Evolutionary conservation across 2,888 invertebrate genomes (phyloP).

Genomic region (Aricia artaxerxes): DNA sequence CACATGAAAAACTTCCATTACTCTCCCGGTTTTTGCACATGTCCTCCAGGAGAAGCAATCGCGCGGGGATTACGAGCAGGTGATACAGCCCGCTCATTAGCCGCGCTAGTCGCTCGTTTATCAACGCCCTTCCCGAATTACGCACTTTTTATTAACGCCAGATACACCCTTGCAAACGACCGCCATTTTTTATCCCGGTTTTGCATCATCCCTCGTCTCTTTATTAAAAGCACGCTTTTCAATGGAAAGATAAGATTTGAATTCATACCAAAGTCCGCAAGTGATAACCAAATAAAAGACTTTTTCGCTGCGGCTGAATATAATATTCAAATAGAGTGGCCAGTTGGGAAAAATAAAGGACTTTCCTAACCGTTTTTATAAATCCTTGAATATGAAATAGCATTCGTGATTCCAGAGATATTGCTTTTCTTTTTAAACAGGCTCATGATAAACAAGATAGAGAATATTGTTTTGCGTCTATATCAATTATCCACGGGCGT

Average conservation of each 20-base stretch:
- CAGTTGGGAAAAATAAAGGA: background rate
- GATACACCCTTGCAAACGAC: constrained; percentile 68
- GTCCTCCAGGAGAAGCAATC: constrained; percentile 41
- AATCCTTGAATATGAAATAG: constrained; percentile 11
- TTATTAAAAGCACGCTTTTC: constrained; percentile 16
- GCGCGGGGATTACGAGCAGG: constrained; percentile 8
- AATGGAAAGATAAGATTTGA: constrained; percentile 18
- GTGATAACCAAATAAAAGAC: constrained; percentile 9
- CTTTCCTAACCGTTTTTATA: background rate
- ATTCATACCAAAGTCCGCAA: constrained; percentile 4
- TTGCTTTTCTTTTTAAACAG: constrained; percentile 2
- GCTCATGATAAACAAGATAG: background rate
- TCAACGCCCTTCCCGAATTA: constrained; percentile 67
- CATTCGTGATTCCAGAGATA: background rate
- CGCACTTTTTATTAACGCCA: constrained; percentile 72
- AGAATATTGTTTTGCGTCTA: background rate
- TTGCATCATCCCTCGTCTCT: constrained; percentile 35
- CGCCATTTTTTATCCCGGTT: constrained; percentile 60
- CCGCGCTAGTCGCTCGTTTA: constrained; percentile 64
- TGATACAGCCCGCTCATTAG: constrained; percentile 59
- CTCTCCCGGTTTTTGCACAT: background rate
- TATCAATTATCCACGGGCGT: background rate
- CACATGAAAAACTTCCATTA: background rate
- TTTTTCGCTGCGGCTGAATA: constrained; percentile 9
- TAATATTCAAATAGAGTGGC: constrained; percentile 17